Conservation (phyloP, 2,888 invertebrate species). For the Tinea semifulvella region DNA sequence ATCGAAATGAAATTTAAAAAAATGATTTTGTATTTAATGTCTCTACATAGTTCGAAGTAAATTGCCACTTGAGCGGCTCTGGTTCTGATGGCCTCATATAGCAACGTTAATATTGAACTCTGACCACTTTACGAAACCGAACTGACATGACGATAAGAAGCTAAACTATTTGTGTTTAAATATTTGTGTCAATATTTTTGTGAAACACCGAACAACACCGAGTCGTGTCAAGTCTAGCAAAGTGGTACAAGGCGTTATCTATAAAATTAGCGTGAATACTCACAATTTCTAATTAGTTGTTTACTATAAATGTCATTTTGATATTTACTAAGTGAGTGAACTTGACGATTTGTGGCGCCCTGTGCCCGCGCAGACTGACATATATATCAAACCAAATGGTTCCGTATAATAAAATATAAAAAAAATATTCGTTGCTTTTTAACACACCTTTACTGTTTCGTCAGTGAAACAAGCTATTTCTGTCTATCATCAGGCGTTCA, state of each 20-base stretch:
- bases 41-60: too few relatives aligned
- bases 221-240: conserved; percentile 3
- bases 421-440: too few relatives aligned
- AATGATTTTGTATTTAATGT: too few relatives aligned
- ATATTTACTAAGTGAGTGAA: conserved; percentile 11
- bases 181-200: conserved; percentile 6
- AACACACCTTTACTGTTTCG: too few relatives aligned
- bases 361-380: background rate
- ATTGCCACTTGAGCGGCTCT: too few relatives aligned
- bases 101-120: conserved; percentile 7
- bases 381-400: too few relatives aligned
- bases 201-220: background rate
- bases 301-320: conserved; percentile 7
- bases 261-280: conserved; percentile 14
- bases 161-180: conserved; percentile 5
- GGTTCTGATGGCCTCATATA: too few relatives aligned
- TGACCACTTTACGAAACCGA: background rate
- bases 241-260: conserved; percentile 10
- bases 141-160: background rate
- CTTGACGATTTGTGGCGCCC: conserved; percentile 13
- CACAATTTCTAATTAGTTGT: conserved; percentile 13
- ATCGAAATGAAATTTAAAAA: too few relatives aligned
- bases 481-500: too few relatives aligned
- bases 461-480: too few relatives aligned
- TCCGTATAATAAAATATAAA: conserved; percentile 7